Conservation (phyloP, 92 coral and sea anemone species). For the Hydrozoanthus gracilis region DNA sequence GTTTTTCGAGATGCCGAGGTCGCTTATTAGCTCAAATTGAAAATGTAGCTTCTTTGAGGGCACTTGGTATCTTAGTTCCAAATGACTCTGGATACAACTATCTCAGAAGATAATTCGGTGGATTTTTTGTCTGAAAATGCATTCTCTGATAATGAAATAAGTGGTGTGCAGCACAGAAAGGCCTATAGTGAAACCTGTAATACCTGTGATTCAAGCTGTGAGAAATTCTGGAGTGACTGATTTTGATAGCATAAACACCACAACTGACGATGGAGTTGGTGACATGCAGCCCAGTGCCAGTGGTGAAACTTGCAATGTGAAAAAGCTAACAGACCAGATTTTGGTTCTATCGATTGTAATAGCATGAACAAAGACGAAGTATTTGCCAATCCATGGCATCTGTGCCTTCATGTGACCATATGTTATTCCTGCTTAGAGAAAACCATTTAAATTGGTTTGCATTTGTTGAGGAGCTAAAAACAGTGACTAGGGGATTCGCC, state of each 20-base stretch:
- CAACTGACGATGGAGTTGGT: constrained; percentile 6
- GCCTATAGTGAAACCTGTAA: constrained; percentile 25
- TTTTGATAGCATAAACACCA: neutral
- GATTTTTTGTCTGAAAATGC: constrained; percentile 40
- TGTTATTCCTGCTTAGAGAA: constrained; percentile 58
- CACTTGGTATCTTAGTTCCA: constrained; percentile 61
- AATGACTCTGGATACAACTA: constrained; percentile 47
- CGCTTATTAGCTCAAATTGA: constrained; percentile 45
- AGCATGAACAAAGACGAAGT: constrained; percentile 20
- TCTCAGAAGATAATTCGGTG: constrained; percentile 11
- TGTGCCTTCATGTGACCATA: constrained; percentile 55
- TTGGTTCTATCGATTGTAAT: constrained; percentile 33
- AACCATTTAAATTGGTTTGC: constrained; percentile 68
- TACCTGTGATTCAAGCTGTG: constrained; percentile 43
- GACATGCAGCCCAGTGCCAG: neutral
- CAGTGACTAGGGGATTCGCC: constrained; percentile 25
- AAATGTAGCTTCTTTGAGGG: constrained; percentile 51
- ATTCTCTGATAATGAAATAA: constrained; percentile 20
- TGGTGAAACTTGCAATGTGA: neutral
- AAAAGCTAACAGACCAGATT: constrained; percentile 6
- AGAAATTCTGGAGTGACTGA: constrained; percentile 14
- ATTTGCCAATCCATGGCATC: constrained; percentile 16
- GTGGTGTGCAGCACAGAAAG: neutral
- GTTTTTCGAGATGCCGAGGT: too few relatives aligned
- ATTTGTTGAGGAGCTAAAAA: constrained; percentile 61